Percentiles rank a stretch among this genome's conserved stretches.
Evolutionary conservation across 2,797 vertebrate species (phyloP).

Genomic region (Darevskia nairensis): DNA sequence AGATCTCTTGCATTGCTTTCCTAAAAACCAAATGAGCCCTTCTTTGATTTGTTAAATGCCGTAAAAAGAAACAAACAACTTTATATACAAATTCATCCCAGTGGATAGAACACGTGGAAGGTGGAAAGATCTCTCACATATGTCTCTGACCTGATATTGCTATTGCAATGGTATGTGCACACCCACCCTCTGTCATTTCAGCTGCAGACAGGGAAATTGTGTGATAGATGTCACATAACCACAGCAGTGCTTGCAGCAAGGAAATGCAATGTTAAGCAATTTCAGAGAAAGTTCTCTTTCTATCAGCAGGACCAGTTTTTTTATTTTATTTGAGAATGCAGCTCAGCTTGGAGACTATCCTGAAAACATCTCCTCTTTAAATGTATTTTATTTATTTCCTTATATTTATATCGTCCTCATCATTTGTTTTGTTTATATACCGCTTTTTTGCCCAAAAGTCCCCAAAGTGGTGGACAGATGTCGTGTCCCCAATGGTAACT

Average conservation of each 20-base stretch:
- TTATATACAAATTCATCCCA: not conserved
- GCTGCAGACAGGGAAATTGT: not conserved
- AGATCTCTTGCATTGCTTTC: not conserved
- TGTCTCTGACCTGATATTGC: not conserved
- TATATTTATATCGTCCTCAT: not conserved
- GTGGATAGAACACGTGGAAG: not conserved
- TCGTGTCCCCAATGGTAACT: too few relatives aligned
- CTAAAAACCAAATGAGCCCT: not conserved
- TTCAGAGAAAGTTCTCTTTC: not conserved
- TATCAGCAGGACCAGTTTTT: not conserved
- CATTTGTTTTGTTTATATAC: not conserved
- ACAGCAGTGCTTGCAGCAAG: too few relatives aligned
- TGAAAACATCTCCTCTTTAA: too few relatives aligned
- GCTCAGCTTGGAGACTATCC: not conserved
- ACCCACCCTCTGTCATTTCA: not conserved
- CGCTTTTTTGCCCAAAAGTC: too few relatives aligned
- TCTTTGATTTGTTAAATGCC: not conserved
- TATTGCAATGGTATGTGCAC: not conserved
- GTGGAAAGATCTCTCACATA: not conserved
- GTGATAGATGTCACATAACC: not conserved
- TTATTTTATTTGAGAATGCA: not conserved
- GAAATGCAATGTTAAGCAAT: not conserved
- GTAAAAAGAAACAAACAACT: not conserved
- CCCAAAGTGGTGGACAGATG: too few relatives aligned
- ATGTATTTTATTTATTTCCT: too few relatives aligned